Conservation (phyloP, 2,113 vertebrate species). For the Tachysurus fulvidraco region DNA sequence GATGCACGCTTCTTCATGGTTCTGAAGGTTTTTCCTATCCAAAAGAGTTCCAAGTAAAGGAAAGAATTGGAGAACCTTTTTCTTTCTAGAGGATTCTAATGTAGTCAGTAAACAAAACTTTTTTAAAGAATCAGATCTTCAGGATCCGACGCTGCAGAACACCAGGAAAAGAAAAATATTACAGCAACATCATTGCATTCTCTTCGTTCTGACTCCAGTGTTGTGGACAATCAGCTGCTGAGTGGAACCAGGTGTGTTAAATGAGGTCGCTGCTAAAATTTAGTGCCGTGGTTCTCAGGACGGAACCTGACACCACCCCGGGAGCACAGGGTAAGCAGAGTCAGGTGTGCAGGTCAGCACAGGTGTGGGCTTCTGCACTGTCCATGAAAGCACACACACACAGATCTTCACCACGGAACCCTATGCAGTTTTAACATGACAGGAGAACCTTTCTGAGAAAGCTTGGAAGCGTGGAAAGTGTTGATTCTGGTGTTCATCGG, state of each 20-base stretch:
- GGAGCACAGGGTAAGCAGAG: not conserved
- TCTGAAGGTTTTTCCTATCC: not conserved
- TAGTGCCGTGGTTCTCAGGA: not conserved
- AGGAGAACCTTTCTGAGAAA: not conserved
- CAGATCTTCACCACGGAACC: not conserved
- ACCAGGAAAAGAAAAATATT: not conserved
- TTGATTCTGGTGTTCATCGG: not conserved
- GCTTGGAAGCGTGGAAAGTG: not conserved
- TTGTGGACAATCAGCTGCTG: not conserved
- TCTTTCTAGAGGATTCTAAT: not conserved
- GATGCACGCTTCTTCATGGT: not conserved
- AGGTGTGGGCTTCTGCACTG: not conserved
- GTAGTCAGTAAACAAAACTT: not conserved
- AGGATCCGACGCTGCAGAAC: not conserved
- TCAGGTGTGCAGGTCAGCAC: conserved; percentile 2
- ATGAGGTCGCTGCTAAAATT: not conserved
- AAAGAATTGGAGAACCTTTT: not conserved
- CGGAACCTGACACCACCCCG: not conserved
- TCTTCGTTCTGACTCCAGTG: not conserved
- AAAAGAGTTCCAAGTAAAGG: not conserved
- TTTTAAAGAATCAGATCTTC: not conserved
- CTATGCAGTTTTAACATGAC: not conserved
- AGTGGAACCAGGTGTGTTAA: conserved; percentile 16
- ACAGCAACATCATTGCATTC: no score
- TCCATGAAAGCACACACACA: no score